Percentiles rank a stretch among this genome's conserved stretches.
Conservation (phyloP, 2,888 invertebrate genomes). For the Octonoba sinensis region DNA sequence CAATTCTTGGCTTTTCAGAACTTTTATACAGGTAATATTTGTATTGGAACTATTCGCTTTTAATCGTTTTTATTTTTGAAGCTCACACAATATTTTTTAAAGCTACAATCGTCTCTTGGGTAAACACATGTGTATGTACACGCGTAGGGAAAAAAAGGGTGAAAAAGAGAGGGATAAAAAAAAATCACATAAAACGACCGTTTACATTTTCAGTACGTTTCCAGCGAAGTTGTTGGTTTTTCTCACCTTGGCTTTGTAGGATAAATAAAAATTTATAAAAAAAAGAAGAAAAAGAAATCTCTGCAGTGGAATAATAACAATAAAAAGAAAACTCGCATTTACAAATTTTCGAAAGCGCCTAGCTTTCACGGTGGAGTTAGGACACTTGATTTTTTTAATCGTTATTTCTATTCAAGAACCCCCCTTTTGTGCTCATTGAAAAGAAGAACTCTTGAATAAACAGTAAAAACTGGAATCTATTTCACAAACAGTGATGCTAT, state of each 20-base stretch:
- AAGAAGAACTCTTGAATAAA: conserved; percentile 59
- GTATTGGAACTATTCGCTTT: conserved; percentile 34
- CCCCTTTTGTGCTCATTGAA: conserved; percentile 50
- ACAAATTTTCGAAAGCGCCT: conserved; percentile 51
- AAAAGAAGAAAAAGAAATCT: conserved; percentile 9
- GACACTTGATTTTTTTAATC: conserved; percentile 38
- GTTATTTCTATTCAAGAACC: conserved; percentile 49
- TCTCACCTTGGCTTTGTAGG: conserved; percentile 24
- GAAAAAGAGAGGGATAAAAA: background rate
- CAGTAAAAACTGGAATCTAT: conserved; percentile 55
- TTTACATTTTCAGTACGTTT: conserved; percentile 48
- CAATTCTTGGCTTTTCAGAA: conserved; percentile 24
- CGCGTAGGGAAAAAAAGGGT: conserved; percentile 10
- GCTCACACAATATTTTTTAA: conserved; percentile 12
- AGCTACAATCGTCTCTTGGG: conserved; percentile 44
- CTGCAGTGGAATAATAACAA: conserved; percentile 27
- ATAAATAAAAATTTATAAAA: conserved; percentile 46
- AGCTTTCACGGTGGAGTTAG: conserved; percentile 33
- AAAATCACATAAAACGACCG: conserved; percentile 28
- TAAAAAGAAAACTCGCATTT: conserved; percentile 31
- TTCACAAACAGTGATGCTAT: conserved; percentile 56
- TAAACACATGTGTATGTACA: conserved; percentile 56
- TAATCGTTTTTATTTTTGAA: conserved; percentile 46
- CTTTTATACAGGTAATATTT: conserved; percentile 46
- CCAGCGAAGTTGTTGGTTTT: conserved; percentile 24